Evolutionary conservation across 1,140 invertebrate species (phyloP).

Genomic region (Trissolcus basalis): DNA sequence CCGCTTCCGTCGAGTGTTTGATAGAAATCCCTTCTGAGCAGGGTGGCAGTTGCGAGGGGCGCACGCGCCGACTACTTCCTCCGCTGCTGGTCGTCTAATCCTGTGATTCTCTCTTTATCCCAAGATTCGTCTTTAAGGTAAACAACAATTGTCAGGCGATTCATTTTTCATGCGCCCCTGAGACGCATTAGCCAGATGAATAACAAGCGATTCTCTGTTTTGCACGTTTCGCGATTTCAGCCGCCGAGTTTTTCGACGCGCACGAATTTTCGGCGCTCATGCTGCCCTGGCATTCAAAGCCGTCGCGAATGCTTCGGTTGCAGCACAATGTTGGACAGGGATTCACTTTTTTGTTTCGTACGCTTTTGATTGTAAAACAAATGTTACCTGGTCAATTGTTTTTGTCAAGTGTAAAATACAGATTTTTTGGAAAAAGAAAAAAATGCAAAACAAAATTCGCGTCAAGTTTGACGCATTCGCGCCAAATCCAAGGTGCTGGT

Average conservation of each 20-base stretch:
- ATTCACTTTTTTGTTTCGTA: too few relatives aligned
- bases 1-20: slow-evolving; percentile 54
- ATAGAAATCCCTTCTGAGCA: slow-evolving; percentile 65
- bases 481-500: too few relatives aligned
- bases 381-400: too few relatives aligned
- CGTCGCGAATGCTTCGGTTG: slow-evolving; percentile 48
- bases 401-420: too few relatives aligned
- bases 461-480: too few relatives aligned
- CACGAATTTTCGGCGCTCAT: slow-evolving; percentile 41
- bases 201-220: slow-evolving; percentile 31
- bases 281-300: slow-evolving; percentile 64
- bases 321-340: slow-evolving; percentile 49
- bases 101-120: slow-evolving; percentile 68
- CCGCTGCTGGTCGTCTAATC: slow-evolving; percentile 66
- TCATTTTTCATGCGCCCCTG: slow-evolving; percentile 13
- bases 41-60: slow-evolving; percentile 61
- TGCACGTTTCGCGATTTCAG: slow-evolving; percentile 8
- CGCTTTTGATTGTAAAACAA: too few relatives aligned
- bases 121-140: slow-evolving; percentile 64
- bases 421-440: too few relatives aligned
- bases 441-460: too few relatives aligned
- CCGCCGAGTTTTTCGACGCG: not conserved
- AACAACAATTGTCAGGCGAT: slow-evolving; percentile 42
- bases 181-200: slow-evolving; percentile 20
- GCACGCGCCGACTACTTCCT: slow-evolving; percentile 43